phyloP scores from a whole-genome alignment of 2,888 invertebrate species.

The Brachyopa scutellaris region DNA sequence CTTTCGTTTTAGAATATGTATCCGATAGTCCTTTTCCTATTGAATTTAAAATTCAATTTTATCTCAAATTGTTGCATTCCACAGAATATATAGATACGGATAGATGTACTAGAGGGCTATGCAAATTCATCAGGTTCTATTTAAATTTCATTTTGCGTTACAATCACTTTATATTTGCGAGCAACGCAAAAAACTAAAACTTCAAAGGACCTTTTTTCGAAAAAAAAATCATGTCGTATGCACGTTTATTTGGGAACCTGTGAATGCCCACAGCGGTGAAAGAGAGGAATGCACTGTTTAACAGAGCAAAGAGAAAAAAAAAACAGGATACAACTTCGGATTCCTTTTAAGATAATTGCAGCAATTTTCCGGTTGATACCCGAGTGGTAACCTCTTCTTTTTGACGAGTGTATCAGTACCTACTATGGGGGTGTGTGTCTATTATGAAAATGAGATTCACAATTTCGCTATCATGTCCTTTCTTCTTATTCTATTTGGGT shows the following conservation, averaged over 20 bases:
- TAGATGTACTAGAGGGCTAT: constrained; percentile 8
- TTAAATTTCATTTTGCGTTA: constrained; percentile 57
- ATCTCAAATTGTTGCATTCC: too few species aligned
- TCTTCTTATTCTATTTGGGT: neutral
- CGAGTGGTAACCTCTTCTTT: constrained; percentile 24
- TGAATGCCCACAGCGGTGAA: constrained; percentile 11
- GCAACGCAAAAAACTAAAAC: constrained; percentile 28
- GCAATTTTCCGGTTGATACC: constrained; percentile 55
- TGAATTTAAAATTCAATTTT: too few species aligned
- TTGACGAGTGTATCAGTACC: neutral
- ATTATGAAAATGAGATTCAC: constrained; percentile 53
- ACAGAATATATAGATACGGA: too few species aligned
- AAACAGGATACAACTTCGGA: constrained; percentile 40
- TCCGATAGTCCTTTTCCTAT: too few species aligned
- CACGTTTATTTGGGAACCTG: constrained; percentile 22
- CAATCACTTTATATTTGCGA: constrained; percentile 59
- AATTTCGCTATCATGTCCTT: constrained; percentile 49
- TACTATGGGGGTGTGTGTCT: constrained; percentile 18
- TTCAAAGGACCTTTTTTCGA: constrained; percentile 38
- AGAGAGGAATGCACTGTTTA: neutral
- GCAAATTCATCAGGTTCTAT: constrained; percentile 51
- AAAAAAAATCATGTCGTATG: constrained; percentile 14
- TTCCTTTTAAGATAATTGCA: constrained; percentile 72
- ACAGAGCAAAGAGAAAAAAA: neutral
- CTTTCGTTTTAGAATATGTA: too few species aligned